phyloP scores from a whole-genome alignment of 2,888 invertebrate genomes.

The Limnephilus lunatus region DNA sequence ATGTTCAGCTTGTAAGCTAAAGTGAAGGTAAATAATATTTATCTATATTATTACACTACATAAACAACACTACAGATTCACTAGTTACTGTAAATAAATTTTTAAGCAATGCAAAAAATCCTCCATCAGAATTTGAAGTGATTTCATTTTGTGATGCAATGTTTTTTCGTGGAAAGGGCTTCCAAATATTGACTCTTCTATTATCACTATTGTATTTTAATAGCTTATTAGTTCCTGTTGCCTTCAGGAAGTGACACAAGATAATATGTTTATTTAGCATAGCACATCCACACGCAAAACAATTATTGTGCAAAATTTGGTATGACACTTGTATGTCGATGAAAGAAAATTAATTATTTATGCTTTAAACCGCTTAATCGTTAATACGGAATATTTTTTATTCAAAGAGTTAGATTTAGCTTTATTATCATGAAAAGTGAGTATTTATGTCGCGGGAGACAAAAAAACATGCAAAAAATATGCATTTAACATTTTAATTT shows the following conservation, averaged over 20 bases:
- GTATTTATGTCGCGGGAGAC: no score
- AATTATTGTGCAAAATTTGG: background rate
- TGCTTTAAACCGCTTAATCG: no score
- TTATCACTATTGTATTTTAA: background rate
- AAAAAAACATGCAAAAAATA: no score
- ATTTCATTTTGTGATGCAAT: background rate
- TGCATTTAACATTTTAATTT: no score
- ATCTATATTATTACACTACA: no score
- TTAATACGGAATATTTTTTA: no score
- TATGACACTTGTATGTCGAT: no score
- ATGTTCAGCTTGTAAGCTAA: no score
- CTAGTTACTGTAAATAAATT: background rate
- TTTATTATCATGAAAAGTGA: no score
- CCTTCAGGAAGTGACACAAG: background rate
- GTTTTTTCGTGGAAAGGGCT: background rate
- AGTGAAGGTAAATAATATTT: no score
- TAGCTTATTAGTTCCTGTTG: background rate
- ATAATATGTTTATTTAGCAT: background rate
- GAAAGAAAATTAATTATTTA: background rate
- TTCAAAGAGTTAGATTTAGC: no score
- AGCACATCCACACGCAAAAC: background rate
- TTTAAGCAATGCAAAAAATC: background rate
- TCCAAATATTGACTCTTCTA: background rate
- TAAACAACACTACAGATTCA: no score
- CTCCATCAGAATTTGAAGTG: background rate